Evolutionary conservation across 2,888 invertebrate species (phyloP), one percentile per base, ranked within the genome.

Genomic region (Catocala sponsa): DNA sequence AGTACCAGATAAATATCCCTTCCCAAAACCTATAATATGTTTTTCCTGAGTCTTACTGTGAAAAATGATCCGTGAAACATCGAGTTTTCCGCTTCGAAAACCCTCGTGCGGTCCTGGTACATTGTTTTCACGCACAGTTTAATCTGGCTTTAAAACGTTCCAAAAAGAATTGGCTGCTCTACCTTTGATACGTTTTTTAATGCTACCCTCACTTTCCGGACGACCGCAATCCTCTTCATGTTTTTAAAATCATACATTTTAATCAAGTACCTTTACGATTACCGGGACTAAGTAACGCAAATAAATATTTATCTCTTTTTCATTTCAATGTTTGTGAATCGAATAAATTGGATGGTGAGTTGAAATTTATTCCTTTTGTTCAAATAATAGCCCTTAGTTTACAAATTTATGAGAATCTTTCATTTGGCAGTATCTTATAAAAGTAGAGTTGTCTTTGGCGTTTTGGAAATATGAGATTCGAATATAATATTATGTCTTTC

Each of bases 241-340:
- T 65, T 76, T 64, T 53, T 56, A 70, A 70, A 70, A 48, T 52
- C 65, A 65, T 74, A 74, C 60, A 76, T 79, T 74, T 80, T 72
- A 74, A 76, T 74, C 65, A 63, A 71, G 68, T 50, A 52, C 64
- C 62, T 68, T 72, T 70, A 66, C 70, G 71, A 71, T 75, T 71
- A 69, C 65, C 52, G 59, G 53, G 46, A 64, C 56, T 70, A 70
- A 77, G 70, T 75, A 77, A 70, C 43, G 32, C 56, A 77, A 76
- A 74, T 77, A 80, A 79, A 82, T 78, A 80, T 80, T 79, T 76
- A 69, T 74, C 58, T 73, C 61, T 63, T 70, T 64, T 57, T 44
- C 66, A 71, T 75, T 78, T 72, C 68, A 68, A 76, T 72, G 67
- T 60, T 62, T 56, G 58, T 59, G 66, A 66, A 60, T 52, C 47